Percentiles rank a stretch among this genome's conserved stretches.
phyloP scores from a whole-genome alignment of 2,797 vertebrate genomes.

The Macroramphosus scolopax region DNA sequence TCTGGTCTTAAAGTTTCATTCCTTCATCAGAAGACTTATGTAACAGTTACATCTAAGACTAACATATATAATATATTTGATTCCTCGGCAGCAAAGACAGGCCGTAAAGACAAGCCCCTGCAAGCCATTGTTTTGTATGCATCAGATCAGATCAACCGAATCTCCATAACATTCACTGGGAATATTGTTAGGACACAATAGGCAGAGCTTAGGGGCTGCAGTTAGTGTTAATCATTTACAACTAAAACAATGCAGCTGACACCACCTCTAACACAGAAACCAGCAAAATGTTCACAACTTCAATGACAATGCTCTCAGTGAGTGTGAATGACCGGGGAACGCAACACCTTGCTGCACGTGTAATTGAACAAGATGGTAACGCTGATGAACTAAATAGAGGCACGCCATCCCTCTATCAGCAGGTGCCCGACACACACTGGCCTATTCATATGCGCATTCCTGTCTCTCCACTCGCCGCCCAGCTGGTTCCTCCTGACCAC shows the following conservation, averaged over 20 bases:
- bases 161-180: conserved; percentile 4
- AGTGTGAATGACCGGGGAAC: conserved; percentile 49
- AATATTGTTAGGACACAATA: conserved; percentile 9
- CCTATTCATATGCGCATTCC: conserved; percentile 76
- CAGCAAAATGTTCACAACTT: conserved; percentile 33
- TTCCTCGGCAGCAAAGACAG: conserved; percentile 3
- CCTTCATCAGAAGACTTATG: too few species aligned
- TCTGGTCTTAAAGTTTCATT: too few species aligned
- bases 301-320: conserved; percentile 44
- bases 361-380: conserved; percentile 71
- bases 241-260: conserved; percentile 34
- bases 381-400: conserved; percentile 63
- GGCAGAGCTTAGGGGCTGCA: conserved; percentile 8
- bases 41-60: conserved; percentile 1
- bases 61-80: conserved; percentile 2
- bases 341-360: conserved; percentile 54
- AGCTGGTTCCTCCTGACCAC: conserved; percentile 69
- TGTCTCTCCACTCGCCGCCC: conserved; percentile 67
- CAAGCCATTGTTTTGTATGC: neutral
- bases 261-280: conserved; percentile 22
- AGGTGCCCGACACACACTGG: conserved; percentile 72
- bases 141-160: too few species aligned
- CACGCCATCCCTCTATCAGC: conserved; percentile 66
- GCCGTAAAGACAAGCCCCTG: conserved; percentile 25
- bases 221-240: conserved; percentile 37